These are phyloP conservation scores for Cheirogaleus medius DNA, from an alignment of 2,113 vertebrate species.

Conservation along the genomic window DNA sequence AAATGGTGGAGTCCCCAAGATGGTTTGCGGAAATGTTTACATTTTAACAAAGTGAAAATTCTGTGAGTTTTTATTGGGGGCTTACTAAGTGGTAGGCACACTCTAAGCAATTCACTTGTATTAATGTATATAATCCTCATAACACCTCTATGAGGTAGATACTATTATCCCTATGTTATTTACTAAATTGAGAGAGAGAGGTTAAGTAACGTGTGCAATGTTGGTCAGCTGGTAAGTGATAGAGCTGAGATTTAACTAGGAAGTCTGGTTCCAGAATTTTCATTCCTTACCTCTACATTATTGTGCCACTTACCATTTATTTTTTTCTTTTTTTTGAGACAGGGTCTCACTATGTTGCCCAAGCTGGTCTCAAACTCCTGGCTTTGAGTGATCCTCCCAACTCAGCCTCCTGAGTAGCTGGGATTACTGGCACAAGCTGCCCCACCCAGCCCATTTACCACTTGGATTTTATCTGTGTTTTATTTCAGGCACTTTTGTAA, in stretches of 20 bases:
- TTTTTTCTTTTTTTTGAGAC: too few relatives aligned
- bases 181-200: background rate
- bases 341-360: too few relatives aligned
- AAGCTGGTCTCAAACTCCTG: too few relatives aligned
- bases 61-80: background rate
- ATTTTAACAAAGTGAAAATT: constrained; percentile 10
- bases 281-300: background rate
- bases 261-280: background rate
- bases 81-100: background rate
- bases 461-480: background rate
- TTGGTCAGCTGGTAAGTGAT: background rate
- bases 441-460: background rate
- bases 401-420: too few relatives aligned
- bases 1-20: background rate
- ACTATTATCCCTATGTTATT: background rate
- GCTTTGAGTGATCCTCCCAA: too few relatives aligned
- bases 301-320: background rate
- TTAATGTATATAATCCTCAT: background rate
- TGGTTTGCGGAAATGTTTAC: background rate
- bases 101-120: background rate
- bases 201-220: background rate
- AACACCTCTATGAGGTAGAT: background rate
- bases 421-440: too few relatives aligned
- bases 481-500: background rate
- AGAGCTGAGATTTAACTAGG: background rate